These are phyloP conservation scores for Papilio xuthus DNA, from an alignment of 1,140 invertebrate genomes.

Conservation along the genomic window DNA sequence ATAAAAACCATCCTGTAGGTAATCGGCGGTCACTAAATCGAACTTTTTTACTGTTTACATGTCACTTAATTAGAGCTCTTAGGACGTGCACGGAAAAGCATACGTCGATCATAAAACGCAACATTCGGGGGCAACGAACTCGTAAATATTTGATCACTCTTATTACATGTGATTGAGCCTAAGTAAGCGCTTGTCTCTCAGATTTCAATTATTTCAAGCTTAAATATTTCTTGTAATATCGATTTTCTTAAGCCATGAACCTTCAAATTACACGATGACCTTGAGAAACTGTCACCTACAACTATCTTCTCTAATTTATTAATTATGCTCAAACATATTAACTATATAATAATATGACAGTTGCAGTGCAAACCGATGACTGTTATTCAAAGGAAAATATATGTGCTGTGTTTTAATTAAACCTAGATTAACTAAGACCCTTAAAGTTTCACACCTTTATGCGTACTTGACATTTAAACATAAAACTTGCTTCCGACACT, in stretches of 20 bases:
- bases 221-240: background rate
- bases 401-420: background rate
- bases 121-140: constrained; percentile 47
- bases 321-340: background rate
- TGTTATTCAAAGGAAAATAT: background rate
- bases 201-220: background rate
- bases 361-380: background rate
- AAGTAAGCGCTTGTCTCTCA: constrained; percentile 9
- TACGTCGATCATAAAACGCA: constrained; percentile 44
- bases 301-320: background rate
- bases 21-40: constrained; percentile 58
- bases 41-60: constrained; percentile 62
- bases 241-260: background rate
- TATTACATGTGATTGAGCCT: constrained; percentile 33
- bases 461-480: too few species aligned
- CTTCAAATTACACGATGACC: background rate
- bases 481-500: background rate
- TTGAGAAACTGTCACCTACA: background rate
- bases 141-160: constrained; percentile 43
- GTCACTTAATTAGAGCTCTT: constrained; percentile 62
- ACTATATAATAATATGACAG: background rate
- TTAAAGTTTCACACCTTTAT: too few species aligned
- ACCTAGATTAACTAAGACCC: background rate
- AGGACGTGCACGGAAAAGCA: constrained; percentile 51
- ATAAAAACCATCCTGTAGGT: constrained; percentile 59